Evolutionary conservation across 1,140 invertebrate genomes (phyloP).

Genomic region (Drosophila truncata): DNA sequence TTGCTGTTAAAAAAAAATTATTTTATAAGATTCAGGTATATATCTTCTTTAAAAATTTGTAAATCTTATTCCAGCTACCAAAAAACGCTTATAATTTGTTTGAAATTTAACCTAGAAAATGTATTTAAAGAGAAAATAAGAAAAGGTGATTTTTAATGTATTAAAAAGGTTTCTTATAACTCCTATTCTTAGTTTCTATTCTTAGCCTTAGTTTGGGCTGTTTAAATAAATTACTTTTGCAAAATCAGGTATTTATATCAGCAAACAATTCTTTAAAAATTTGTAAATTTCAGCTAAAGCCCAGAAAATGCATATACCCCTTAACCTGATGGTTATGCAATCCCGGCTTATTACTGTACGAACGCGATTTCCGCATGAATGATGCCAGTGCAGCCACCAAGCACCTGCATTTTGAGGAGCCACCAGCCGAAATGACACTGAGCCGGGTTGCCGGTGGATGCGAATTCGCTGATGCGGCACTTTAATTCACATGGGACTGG

Average conservation of each 20-base stretch:
- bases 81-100: too few relatives aligned
- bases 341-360: constrained; percentile 72
- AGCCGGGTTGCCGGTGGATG: constrained; percentile 11
- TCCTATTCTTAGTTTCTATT: too few relatives aligned
- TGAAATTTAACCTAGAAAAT: too few relatives aligned
- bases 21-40: too few relatives aligned
- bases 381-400: constrained; percentile 47
- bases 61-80: too few relatives aligned
- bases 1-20: too few relatives aligned
- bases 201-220: background rate
- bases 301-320: background rate
- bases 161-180: too few relatives aligned
- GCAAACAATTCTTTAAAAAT: background rate
- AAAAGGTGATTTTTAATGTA: too few relatives aligned
- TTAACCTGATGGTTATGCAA: constrained; percentile 47
- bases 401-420: constrained; percentile 31
- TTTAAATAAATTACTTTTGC: background rate
- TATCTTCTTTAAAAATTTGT: too few relatives aligned
- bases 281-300: background rate
- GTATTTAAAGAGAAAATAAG: too few relatives aligned
- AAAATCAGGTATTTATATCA: background rate
- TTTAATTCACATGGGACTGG: constrained; percentile 60
- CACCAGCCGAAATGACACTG: constrained; percentile 39
- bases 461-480: constrained; percentile 53
- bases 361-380: constrained; percentile 69